These are phyloP conservation scores for Brenthis daphne DNA, from an alignment of 2,888 invertebrate species.

Conservation along the genomic window DNA sequence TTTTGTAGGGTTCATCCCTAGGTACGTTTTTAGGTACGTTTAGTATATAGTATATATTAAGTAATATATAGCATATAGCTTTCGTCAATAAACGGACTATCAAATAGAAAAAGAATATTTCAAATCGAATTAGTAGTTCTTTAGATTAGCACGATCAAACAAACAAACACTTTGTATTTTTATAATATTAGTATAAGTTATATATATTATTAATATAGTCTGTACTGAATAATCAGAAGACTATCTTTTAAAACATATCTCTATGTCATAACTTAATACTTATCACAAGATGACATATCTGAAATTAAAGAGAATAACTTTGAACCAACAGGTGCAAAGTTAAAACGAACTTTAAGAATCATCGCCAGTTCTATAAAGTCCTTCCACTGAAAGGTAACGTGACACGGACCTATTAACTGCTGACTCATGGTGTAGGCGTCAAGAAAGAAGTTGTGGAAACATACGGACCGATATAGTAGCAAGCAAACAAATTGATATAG, in stretches of 20 bases:
- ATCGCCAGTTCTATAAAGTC: constrained; percentile 44
- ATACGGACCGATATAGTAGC: neutral
- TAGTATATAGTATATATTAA: no score
- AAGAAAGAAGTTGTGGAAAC: constrained; percentile 32
- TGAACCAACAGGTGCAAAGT: constrained; percentile 31
- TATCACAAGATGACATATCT: neutral
- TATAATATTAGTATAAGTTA: no score
- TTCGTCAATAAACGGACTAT: no score
- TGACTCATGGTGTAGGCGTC: constrained; percentile 46
- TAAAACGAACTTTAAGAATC: constrained; percentile 27
- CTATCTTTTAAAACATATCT: neutral
- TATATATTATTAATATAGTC: no score
- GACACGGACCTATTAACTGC: constrained; percentile 47
- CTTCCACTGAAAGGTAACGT: constrained; percentile 51
- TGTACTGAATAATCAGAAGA: no score
- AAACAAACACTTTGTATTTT: no score
- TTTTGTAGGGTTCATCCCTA: no score
- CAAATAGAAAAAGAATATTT: no score
- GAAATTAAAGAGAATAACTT: constrained; percentile 8
- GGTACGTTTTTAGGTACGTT: no score
- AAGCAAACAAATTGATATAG: neutral
- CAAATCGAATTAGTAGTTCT: no score
- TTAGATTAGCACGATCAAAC: no score
- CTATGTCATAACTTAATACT: neutral
- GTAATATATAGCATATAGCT: no score